Conservation (phyloP, 2,113 vertebrate species). For the Rhinolophus ferrumequinum region DNA sequence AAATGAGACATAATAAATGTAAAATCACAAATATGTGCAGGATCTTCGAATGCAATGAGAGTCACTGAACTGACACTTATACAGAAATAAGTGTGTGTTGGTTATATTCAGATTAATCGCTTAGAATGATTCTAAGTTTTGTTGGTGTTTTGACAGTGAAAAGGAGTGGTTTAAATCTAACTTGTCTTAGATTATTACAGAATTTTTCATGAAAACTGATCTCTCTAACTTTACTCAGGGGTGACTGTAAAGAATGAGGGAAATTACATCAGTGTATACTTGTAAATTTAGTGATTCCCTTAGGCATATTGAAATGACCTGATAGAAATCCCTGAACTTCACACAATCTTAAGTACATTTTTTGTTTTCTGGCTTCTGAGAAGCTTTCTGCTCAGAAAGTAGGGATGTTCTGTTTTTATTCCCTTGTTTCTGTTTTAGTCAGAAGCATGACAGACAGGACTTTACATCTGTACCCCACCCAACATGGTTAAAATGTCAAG, state of each 20-base stretch:
- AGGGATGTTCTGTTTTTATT: not conserved
- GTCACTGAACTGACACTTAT: not conserved
- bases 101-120: not conserved
- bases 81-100: not conserved
- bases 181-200: not conserved
- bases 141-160: not conserved
- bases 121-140: not conserved
- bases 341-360: not conserved
- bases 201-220: slow-evolving; percentile 46
- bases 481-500: not conserved
- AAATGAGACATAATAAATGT: not conserved
- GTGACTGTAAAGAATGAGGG: not conserved
- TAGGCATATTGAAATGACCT: not conserved
- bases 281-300: not conserved
- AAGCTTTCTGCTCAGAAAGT: not conserved
- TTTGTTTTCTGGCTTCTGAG: not conserved
- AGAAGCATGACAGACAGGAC: not conserved
- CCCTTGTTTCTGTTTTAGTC: not conserved
- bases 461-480: not conserved
- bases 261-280: not conserved
- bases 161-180: not conserved
- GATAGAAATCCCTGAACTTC: not conserved
- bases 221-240: not conserved
- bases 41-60: not conserved
- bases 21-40: not conserved